A percentile compares a stretch with the other conserved stretches of the same genome.
phyloP scores from a whole-genome alignment of 2,888 invertebrate genomes.

The Seladonia tumulorum region DNA sequence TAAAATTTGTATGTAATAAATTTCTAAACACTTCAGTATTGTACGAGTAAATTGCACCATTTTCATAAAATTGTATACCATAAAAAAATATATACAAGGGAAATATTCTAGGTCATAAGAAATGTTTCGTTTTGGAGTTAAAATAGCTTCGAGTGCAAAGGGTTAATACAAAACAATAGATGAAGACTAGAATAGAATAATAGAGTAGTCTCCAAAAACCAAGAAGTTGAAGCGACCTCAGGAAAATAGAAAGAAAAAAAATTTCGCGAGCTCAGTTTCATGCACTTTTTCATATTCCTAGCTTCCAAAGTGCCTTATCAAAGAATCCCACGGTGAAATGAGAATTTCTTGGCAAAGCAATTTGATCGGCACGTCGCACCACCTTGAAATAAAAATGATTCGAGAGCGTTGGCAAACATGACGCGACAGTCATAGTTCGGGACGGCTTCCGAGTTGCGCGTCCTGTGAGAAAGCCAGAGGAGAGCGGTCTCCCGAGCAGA shows the following conservation, averaged over 20 bases:
- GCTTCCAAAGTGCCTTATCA: background rate
- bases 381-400: background rate
- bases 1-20: no score
- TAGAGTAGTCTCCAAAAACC: background rate
- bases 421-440: background rate
- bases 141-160: no score
- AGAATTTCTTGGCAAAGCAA: background rate
- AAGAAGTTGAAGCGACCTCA: background rate
- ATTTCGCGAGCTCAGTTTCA: background rate
- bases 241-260: background rate
- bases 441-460: background rate
- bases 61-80: no score
- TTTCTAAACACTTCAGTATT: no score
- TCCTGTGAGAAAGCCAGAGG: constrained; percentile 57
- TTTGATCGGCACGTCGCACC: background rate
- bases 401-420: background rate
- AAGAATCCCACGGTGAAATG: background rate
- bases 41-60: no score
- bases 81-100: no score
- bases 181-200: no score
- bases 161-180: no score
- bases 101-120: no score
- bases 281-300: background rate
- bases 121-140: no score
- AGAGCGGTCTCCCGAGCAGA: constrained; percentile 42